Evolutionary conservation across 2,113 vertebrate genomes (phyloP), one percentile per base, ranked within the genome.

Genomic region (Nannobrachium achirus): DNA sequence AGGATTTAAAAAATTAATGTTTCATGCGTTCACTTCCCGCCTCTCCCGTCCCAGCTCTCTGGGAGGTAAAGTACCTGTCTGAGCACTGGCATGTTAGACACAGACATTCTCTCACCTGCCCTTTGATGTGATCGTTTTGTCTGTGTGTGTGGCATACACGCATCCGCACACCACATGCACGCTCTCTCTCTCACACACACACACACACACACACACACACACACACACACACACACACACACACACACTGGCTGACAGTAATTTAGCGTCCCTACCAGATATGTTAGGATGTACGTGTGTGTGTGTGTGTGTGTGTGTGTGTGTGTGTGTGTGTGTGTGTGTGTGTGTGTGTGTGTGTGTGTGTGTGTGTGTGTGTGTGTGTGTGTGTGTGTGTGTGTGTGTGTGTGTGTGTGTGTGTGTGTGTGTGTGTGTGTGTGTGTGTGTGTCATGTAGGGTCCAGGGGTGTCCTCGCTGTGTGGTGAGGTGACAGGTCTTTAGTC

Each of bases 51-150:
- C 80, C 80, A 85, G 42, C 78, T 7, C 68, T 57, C 66, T 85
- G 69, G 75, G 76, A 83, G 86, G 81, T 84, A 79, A 72, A 78
- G 44, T 71, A 71, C 56, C 55, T 59, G 59, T 67, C 46, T 66
- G 51, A 82, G 69, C 64, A 56, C 70, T 41, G 45, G 18, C 19
- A 18, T 62, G 6, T 50, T n/a, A 41, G 53, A 42, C 41, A 25
- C n/a, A 73, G 78, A 74, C 77, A 55, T 48, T 39, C 19, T 75
- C 55, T 73, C 50, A 73, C 72, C 73, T 78, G 60, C 7, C 75
- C 59, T 86, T 84, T 82, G 67, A 84, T 85, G 71, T 77, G 52
- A 9, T 15, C 4, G 6, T 49, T 20, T 15, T 49, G 33, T 66
- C 66, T 76, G 57, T 73, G 57, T 78, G 69, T 53, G 45, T 25